phyloP scores from a whole-genome alignment of 2,888 invertebrate species.

The Galerucella pusilla region DNA sequence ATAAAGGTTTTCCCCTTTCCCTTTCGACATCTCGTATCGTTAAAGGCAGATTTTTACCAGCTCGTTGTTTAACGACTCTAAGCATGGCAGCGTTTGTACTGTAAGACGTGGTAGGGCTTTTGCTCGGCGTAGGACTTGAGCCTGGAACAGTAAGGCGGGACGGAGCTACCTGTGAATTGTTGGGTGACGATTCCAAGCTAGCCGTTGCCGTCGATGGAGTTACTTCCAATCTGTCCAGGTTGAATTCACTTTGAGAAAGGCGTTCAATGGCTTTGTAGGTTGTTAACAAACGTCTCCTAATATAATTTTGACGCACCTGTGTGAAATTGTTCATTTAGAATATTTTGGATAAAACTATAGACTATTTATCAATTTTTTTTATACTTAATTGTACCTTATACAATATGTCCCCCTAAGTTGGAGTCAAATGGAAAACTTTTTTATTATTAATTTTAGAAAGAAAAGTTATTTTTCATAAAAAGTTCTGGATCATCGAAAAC shows the following conservation, averaged over 20 bases:
- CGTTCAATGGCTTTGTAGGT: slow-evolving; percentile 85
- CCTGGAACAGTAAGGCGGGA: slow-evolving; percentile 64
- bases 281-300: slow-evolving; percentile 79
- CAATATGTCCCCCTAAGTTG: too few relatives aligned
- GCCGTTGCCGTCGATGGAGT: slow-evolving; percentile 68
- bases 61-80: slow-evolving; percentile 64
- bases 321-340: not conserved
- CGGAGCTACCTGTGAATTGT: slow-evolving; percentile 54
- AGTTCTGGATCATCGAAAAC: too few relatives aligned
- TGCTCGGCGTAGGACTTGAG: slow-evolving; percentile 56
- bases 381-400: too few relatives aligned
- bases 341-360: not conserved
- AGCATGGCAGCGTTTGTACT: slow-evolving; percentile 65
- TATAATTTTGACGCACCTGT: slow-evolving; percentile 84
- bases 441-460: too few relatives aligned
- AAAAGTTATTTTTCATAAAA: too few relatives aligned
- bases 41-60: slow-evolving; percentile 70
- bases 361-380: too few relatives aligned
- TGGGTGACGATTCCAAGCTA: slow-evolving; percentile 50
- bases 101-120: slow-evolving; percentile 56
- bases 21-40: slow-evolving; percentile 84
- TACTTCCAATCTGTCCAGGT: slow-evolving; percentile 79
- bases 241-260: slow-evolving; percentile 87
- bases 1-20: slow-evolving; percentile 84
- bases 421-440: too few relatives aligned